phyloP scores from a whole-genome alignment of 2,797 vertebrate species.

The Holocentrus rufus region DNA sequence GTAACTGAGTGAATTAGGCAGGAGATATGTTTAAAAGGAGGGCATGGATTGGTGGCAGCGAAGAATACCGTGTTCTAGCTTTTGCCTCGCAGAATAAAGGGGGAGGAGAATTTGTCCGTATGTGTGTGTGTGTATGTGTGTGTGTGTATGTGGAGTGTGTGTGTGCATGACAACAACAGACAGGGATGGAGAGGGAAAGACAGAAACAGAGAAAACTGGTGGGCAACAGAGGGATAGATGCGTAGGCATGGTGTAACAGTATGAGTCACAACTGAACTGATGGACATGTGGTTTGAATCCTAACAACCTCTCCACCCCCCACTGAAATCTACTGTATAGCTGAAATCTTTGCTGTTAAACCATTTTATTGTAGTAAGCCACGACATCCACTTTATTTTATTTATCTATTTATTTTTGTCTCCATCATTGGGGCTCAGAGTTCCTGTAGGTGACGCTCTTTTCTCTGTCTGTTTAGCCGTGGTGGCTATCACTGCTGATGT shows the following conservation, averaged over 20 bases:
- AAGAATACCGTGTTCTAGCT: constrained; percentile 64
- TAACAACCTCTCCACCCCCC: constrained; percentile 38
- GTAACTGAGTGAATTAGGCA: constrained; percentile 77
- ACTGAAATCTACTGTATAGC: constrained; percentile 27
- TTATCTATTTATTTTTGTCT: no score
- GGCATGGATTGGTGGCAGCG: constrained; percentile 64
- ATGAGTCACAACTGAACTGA: constrained; percentile 71
- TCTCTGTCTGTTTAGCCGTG: not conserved
- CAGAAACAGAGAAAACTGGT: constrained; percentile 57
- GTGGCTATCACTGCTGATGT: not conserved
- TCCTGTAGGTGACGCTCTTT: not conserved
- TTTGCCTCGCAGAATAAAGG: constrained; percentile 50
- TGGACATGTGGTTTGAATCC: constrained; percentile 66
- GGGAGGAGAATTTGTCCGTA: constrained; percentile 48
- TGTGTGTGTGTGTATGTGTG: constrained; percentile 40
- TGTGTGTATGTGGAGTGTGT: constrained; percentile 3
- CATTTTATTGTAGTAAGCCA: constrained; percentile 31
- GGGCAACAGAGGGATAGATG: constrained; percentile 61
- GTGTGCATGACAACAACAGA: constrained; percentile 38
- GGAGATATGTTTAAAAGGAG: constrained; percentile 74
- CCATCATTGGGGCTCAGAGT: not conserved
- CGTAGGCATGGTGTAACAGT: constrained; percentile 69
- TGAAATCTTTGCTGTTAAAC: constrained; percentile 21
- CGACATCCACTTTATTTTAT: not conserved
- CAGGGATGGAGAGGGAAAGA: constrained; percentile 47